These are phyloP conservation scores for Chrysomela aeneicollis DNA, from an alignment of 2,888 invertebrate species.

Conservation along the genomic window DNA sequence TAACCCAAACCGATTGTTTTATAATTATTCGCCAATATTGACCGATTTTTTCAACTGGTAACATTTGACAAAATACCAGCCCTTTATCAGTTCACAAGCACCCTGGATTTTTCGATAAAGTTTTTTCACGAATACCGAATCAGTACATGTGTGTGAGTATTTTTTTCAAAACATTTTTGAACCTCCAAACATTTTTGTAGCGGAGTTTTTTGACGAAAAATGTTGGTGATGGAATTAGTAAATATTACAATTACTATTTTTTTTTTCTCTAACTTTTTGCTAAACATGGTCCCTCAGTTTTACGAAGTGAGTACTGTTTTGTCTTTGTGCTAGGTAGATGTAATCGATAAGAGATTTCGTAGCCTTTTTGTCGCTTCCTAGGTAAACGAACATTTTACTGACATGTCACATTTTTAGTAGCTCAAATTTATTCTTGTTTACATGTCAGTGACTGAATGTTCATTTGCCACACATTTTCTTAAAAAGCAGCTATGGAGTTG, in stretches of 20 bases:
- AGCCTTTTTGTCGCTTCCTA: conserved; percentile 37
- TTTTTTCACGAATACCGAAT: conserved; percentile 53
- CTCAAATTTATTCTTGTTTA: conserved; percentile 4
- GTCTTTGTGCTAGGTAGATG: conserved; percentile 59
- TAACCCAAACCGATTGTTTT: neutral
- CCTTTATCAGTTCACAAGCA: conserved; percentile 16
- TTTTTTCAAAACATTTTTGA: conserved; percentile 49
- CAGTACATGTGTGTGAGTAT: conserved; percentile 77
- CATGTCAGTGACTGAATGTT: conserved; percentile 7
- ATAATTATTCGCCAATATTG: neutral
- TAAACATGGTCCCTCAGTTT: conserved; percentile 74
- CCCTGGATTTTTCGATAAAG: conserved; percentile 16
- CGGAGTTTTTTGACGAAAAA: conserved; percentile 54
- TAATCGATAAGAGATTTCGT: conserved; percentile 47
- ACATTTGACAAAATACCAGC: neutral
- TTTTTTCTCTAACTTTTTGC: conserved; percentile 74
- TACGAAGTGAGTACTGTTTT: conserved; percentile 75
- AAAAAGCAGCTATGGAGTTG: conserved; percentile 31
- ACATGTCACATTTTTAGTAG: conserved; percentile 42
- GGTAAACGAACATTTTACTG: conserved; percentile 34
- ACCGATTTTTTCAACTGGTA: neutral
- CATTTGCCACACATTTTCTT: conserved; percentile 28
- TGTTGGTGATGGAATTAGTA: conserved; percentile 53
- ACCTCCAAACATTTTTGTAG: conserved; percentile 64
- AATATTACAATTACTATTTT: conserved; percentile 62